These are phyloP conservation scores for Eugnorisma glareosa DNA, from an alignment of 2,888 invertebrate genomes.

Conservation along the genomic window DNA sequence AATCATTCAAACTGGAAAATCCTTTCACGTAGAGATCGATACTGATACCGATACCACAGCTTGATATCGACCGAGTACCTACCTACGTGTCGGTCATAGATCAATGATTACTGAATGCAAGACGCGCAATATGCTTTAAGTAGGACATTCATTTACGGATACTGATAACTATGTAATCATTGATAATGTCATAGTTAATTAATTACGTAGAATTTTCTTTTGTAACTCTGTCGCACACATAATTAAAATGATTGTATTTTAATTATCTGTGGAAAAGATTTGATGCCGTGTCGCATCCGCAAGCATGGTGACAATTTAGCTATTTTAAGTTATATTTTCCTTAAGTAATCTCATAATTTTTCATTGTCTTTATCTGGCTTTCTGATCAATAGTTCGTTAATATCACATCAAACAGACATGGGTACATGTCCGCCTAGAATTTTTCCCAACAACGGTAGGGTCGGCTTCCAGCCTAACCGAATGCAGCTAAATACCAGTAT, in stretches of 20 bases:
- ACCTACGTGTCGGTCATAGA: conserved; percentile 38
- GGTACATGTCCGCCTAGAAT: not conserved
- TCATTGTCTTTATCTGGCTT: not conserved
- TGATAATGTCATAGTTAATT: conserved; percentile 25
- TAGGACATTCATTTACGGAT: conserved; percentile 8
- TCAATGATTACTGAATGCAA: conserved; percentile 27
- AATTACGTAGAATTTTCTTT: conserved; percentile 13
- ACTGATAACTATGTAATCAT: conserved; percentile 24
- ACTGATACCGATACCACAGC: conserved; percentile 37
- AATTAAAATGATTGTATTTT: too few relatives aligned
- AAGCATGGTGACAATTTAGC: not conserved
- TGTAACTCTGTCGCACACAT: conserved; percentile 9
- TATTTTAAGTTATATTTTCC: not conserved
- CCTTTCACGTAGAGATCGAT: conserved; percentile 45
- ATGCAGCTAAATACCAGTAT: not conserved
- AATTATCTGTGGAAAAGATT: not conserved
- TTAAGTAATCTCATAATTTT: not conserved
- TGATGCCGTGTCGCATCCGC: not conserved
- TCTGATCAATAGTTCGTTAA: not conserved
- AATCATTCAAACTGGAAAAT: conserved; percentile 52
- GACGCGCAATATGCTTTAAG: conserved; percentile 34
- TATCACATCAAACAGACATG: not conserved
- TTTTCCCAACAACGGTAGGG: not conserved
- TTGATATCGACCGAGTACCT: conserved; percentile 11
- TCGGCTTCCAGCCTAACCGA: not conserved